Evolutionary conservation across 37 sponge, comb jelly and placozoan species (phyloP), one percentile per base, ranked within the genome.

Genomic region (Mnemiopsis leidyi): DNA sequence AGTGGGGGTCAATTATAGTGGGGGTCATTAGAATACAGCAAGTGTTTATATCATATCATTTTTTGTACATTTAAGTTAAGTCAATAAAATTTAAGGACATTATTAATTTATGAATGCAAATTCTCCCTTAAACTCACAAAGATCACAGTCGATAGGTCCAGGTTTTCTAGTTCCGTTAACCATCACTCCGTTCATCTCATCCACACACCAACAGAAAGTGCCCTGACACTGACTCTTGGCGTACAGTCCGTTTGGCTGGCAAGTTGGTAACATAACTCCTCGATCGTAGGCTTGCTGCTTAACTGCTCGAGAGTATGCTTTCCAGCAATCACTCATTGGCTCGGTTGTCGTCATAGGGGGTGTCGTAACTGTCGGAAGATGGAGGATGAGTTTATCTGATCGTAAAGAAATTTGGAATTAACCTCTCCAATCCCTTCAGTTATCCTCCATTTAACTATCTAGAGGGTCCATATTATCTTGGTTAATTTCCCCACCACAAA

Each of bases 141-240:
- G 90, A 21, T 85, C 29, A 26, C 90, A 85, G 61, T 85, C 90
- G 30, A 85, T 85, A 20, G 26, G 61, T 13, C 90, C 90, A 39
- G 90, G 36, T 85, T 85, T 85, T 3, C 26, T 40, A n/a, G 90
- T 85, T 25, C 90, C 90, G 29, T 85, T 40, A 29, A 85, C 30
- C 90, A 85, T 85, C 61, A 40, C 90, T 37, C 90, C 90, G 18
- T 35, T 85, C 16, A 33, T 3, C 48, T 39, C 48, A 3, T 85
- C 48, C 2, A 85, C 90, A 85, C 90, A 85, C 90, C 90, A 85
- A 33, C 90, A 85, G 29, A 28, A 23, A 2, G 90, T 33, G 0
- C 90, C 90, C 3, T 85, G 90, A 85, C 90, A 85, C 61, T 85
- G 90, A 38, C 90, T 40, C 90, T 26, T 38, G 26, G 33, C 38